These are phyloP conservation scores for Diplosoma virens DNA, from an alignment of 23 tunicate genomes.

Conservation along the genomic window DNA sequence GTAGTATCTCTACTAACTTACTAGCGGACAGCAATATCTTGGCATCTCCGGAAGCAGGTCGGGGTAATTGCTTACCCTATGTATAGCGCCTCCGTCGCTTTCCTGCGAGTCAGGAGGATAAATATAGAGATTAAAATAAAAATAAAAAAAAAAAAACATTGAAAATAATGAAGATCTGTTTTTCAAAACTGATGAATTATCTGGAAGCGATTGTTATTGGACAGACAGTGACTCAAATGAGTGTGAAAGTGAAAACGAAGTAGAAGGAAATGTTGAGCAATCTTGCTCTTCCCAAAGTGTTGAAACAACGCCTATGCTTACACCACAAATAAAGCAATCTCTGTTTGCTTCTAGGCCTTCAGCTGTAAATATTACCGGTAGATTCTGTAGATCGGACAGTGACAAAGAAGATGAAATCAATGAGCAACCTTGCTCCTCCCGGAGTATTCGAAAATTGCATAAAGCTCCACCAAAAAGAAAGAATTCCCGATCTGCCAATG, in stretches of 20 bases:
- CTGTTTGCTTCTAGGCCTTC: conserved; percentile 24
- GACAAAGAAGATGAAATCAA: conserved; percentile 15
- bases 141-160: no score
- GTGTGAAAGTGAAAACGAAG: conserved; percentile 15
- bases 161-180: conserved; percentile 25
- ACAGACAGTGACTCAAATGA: conserved; percentile 29
- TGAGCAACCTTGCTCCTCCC: conserved; percentile 28
- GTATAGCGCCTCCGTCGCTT: no score
- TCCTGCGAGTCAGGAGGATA: no score
- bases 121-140: no score
- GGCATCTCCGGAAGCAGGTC: no score
- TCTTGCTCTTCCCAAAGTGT: conserved; percentile 11
- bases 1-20: no score
- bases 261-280: conserved; percentile 7
- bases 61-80: no score
- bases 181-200: conserved; percentile 26
- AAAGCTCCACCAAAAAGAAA: conserved; percentile 21
- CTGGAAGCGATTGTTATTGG: conserved; percentile 32
- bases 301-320: conserved; percentile 11
- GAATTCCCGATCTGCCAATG: conserved; percentile 18
- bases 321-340: conserved; percentile 15
- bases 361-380: conserved; percentile 24
- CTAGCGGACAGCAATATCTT: no score
- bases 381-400: conserved; percentile 9
- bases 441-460: conserved; percentile 22